Evolutionary conservation across 53 echinoderm and acorn worm species (phyloP), one percentile per base, ranked within the genome.

Genomic region (Crossaster papposus): DNA sequence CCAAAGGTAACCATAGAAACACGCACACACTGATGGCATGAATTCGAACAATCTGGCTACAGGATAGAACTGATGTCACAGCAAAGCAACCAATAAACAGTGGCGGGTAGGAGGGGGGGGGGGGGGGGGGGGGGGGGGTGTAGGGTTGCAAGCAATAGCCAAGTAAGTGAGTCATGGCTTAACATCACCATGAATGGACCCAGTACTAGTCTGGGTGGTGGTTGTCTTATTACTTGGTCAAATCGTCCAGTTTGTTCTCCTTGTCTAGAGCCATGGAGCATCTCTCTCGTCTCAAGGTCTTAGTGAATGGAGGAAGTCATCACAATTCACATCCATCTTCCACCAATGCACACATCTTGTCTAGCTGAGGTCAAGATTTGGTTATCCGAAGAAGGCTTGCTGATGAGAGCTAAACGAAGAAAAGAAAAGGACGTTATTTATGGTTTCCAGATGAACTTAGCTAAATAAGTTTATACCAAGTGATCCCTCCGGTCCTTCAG

Each of bases 201-300:
- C n/a, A n/a, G n/a, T n/a, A 44, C 9, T 44, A 9, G 44, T 9
- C 44, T 44, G 44, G 44, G 44, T 44, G 44, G 44, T 9, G 5
- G 5, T 44, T 44, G 44, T 11, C 17, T 58, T 11, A 58, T 58
- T 58, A 13, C 13, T 13, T 10, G 53, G 53, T 52, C 7, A 2
- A 58, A 44, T 44, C 44, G 9, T 44, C 0, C 44, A 44, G 44
- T 58, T 58, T 58, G 58, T 58, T 58, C 58, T 58, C 22, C 17
- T 85, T 88, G 13, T 89, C 0, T 82, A 95, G 95, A 65, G 95
- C 95, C 17, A 93, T 95, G 95, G 89, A 93, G 34, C 95, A 95
- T 77, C 91, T 95, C 23, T 89, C 91, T 10, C 86, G 93, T 28
- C 89, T 95, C 76, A 95, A 95, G 75, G 64, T 65, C 26, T 38